Conservation (phyloP, 2,888 invertebrate genomes). For the Cistogaster globosa region DNA sequence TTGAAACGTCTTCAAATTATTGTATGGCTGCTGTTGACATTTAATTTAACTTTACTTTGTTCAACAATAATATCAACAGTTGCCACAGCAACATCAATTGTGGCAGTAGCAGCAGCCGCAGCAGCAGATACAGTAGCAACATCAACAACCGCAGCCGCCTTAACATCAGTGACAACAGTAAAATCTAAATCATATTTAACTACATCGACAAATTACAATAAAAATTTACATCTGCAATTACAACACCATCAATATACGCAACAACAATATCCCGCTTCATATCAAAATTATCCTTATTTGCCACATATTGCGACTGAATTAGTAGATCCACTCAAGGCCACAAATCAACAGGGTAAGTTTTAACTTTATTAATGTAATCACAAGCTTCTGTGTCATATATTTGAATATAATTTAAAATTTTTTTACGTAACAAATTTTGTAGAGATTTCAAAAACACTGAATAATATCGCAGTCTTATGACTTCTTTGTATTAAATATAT, state of each 20-base stretch:
- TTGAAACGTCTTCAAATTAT: slow-evolving; percentile 53
- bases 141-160: slow-evolving; percentile 35
- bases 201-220: slow-evolving; percentile 16
- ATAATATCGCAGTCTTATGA: no score
- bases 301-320: slow-evolving; percentile 62
- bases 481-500: no score
- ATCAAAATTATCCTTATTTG: slow-evolving; percentile 63
- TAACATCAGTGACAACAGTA: slow-evolving; percentile 26
- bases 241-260: slow-evolving; percentile 61
- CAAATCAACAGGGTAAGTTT: slow-evolving; percentile 57
- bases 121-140: not conserved
- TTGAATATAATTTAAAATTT: no score
- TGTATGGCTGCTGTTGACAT: slow-evolving; percentile 59
- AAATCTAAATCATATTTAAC: slow-evolving; percentile 9
- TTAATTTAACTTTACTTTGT: slow-evolving; percentile 55
- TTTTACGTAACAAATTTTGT: no score
- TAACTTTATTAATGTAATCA: not conserved
- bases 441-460: no score
- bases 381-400: no score
- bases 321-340: slow-evolving; percentile 38
- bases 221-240: slow-evolving; percentile 56
- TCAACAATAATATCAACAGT: slow-evolving; percentile 55
- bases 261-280: slow-evolving; percentile 60
- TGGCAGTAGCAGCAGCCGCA: slow-evolving; percentile 6
- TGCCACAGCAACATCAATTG: slow-evolving; percentile 18